Conservation (phyloP, 2,888 invertebrate species). For the Lycocerus yunnanus region DNA sequence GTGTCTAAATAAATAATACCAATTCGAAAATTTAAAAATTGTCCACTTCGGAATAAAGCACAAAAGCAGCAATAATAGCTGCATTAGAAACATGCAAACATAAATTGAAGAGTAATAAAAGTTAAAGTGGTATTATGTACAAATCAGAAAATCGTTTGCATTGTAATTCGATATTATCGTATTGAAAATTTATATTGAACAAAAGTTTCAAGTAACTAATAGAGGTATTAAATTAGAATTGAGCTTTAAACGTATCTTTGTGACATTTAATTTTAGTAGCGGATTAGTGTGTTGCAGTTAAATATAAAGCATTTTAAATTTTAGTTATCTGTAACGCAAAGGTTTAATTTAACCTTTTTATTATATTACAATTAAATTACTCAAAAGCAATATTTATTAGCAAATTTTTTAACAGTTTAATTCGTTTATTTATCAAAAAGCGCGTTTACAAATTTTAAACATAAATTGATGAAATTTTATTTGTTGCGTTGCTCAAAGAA, state of each 20-base stretch:
- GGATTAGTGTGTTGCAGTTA: constrained; percentile 26
- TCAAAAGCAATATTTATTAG: background rate
- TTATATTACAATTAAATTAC: background rate
- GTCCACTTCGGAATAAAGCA: background rate
- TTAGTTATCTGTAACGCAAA: constrained; percentile 33
- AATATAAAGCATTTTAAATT: constrained; percentile 27
- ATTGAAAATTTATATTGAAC: constrained; percentile 21
- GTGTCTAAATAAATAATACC: too few species aligned
- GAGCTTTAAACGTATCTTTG: constrained; percentile 5
- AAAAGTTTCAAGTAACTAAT: constrained; percentile 23
- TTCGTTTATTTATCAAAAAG: background rate
- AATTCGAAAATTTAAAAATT: background rate
- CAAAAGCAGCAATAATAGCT: background rate
- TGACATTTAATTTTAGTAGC: constrained; percentile 25
- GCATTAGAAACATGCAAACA: background rate
- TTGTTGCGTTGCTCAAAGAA: background rate
- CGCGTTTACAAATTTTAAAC: background rate
- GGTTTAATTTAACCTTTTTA: constrained; percentile 29
- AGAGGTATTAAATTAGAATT: constrained; percentile 23
- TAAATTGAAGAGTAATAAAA: constrained; percentile 12
- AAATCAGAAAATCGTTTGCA: constrained; percentile 26
- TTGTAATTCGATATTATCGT: constrained; percentile 19
- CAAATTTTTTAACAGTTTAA: background rate
- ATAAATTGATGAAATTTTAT: background rate
- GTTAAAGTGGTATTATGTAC: constrained; percentile 16